Evolutionary conservation across 2,113 vertebrate species (phyloP).

Genomic region (Clarias gariepinus): DNA sequence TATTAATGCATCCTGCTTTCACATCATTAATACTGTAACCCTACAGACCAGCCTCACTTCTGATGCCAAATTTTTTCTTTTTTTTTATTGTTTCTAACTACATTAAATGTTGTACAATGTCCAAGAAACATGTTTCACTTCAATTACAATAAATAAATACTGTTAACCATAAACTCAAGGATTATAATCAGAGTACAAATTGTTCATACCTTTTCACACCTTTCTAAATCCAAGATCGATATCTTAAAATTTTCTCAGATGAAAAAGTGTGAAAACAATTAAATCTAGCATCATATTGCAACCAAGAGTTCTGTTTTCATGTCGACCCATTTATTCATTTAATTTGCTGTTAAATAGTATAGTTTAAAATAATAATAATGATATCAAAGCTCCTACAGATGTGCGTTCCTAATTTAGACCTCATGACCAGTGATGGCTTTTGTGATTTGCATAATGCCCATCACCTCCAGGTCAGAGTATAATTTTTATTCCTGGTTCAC

Average conservation of each 20-base stretch:
- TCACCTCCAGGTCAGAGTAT: constrained; percentile 24
- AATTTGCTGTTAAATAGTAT: neutral
- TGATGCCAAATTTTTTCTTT: too few species aligned
- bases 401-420: constrained; percentile 20
- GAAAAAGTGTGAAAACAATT: neutral
- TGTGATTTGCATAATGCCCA: constrained; percentile 41
- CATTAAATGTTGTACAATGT: neutral
- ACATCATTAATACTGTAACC: neutral
- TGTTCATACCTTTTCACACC: neutral
- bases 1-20: neutral
- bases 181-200: neutral
- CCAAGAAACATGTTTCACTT: neutral
- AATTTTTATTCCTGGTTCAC: constrained; percentile 27
- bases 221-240: neutral
- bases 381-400: constrained; percentile 3
- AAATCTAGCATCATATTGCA: neutral
- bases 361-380: neutral
- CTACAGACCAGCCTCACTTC: too few species aligned
- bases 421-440: constrained; percentile 6
- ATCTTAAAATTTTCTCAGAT: neutral
- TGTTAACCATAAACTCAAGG: neutral
- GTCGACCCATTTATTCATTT: neutral
- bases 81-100: too few species aligned
- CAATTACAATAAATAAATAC: neutral
- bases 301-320: neutral